Evolutionary conservation across 2,888 invertebrate species (phyloP), one percentile per base, ranked within the genome.

Genomic region (Altica lythri): DNA sequence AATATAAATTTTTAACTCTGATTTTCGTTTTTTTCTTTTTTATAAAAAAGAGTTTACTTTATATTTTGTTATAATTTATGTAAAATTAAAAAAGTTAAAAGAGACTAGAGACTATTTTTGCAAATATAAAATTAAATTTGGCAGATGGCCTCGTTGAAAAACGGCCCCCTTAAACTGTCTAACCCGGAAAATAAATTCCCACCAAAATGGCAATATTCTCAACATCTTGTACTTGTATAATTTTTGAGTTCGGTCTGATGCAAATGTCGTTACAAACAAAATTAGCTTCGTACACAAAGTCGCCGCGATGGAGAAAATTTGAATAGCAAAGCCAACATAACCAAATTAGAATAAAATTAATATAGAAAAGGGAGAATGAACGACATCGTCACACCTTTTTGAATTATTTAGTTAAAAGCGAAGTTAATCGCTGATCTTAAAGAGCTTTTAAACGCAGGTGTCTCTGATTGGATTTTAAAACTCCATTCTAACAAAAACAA

Each of bases 371-470:
- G 48, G 37, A 55, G 37, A 57, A 58, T 46, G 53, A 50, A 59
- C 54, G 57, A 50, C 55, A 51, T 63, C 59, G 56, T 57, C 42
- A 50, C 53, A 58, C 57, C 57, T 57, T 59, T 50, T 61, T 57
- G 63, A 57, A 60, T 53, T 62, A 62, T 63, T 64, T 60, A 64
- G 55, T 54, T 47, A 49, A 54, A 37, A 29, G 37, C 43, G 40
- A 37, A 59, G 56, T 64, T 63, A 64, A 65, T 64, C 59, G 59
- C 53, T 37, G 55, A 55, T 55, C 51, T 60, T 60, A 56, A 45
- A 45, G 60, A 62, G 62, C 61, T 66, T 64, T 66, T 60, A 66
- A 62, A 35, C 63, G 55, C 69, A 69, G 69, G 69, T 69, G 69
- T 68, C 64, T 59, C 63, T 65, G 66, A 69, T 68, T 66, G 67